Evolutionary conservation across 35 echinoderm and acorn worm genomes (phyloP).

Genomic region (Hemicentrotus pulcherrimus): DNA sequence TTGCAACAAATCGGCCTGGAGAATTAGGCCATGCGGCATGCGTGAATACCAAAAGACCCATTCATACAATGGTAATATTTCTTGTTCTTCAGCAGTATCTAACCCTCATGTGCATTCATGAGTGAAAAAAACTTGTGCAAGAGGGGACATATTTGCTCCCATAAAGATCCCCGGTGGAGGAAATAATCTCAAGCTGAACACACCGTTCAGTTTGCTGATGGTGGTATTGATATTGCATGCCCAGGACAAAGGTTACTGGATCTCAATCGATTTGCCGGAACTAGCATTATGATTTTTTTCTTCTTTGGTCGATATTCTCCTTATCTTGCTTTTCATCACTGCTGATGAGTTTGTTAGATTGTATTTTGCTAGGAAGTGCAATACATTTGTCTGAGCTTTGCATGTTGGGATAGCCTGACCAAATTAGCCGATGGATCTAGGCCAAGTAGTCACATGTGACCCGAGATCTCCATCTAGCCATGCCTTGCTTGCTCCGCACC

Average conservation of each 20-base stretch:
- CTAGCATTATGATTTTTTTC: constrained; percentile 33
- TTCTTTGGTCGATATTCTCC: constrained; percentile 13
- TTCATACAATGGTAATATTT: constrained; percentile 2
- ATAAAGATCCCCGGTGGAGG: constrained; percentile 20
- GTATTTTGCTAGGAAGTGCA: not conserved
- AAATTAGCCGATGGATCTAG: constrained; percentile 56
- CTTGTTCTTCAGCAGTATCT: constrained; percentile 19
- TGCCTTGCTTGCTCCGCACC: constrained; percentile 36
- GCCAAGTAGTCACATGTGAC: constrained; percentile 54
- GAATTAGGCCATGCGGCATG: constrained; percentile 48
- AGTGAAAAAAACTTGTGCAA: not conserved
- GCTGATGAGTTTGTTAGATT: constrained; percentile 50
- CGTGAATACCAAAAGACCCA: constrained; percentile 44
- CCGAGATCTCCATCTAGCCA: constrained; percentile 39
- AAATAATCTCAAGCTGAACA: constrained; percentile 49
- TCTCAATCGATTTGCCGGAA: constrained; percentile 45
- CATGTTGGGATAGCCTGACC: constrained; percentile 52
- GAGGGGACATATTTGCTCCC: constrained; percentile 2
- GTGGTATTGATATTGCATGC: constrained; percentile 44
- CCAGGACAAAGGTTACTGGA: constrained; percentile 46
- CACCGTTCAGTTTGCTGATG: constrained; percentile 53
- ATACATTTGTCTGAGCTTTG: constrained; percentile 26
- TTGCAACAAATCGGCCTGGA: constrained; percentile 40
- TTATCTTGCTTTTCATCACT: constrained; percentile 39
- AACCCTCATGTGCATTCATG: not conserved